Percentiles rank a stretch among this genome's conserved stretches.
phyloP scores from a whole-genome alignment of 2,113 vertebrate species.

The Catharus fuscescens region DNA sequence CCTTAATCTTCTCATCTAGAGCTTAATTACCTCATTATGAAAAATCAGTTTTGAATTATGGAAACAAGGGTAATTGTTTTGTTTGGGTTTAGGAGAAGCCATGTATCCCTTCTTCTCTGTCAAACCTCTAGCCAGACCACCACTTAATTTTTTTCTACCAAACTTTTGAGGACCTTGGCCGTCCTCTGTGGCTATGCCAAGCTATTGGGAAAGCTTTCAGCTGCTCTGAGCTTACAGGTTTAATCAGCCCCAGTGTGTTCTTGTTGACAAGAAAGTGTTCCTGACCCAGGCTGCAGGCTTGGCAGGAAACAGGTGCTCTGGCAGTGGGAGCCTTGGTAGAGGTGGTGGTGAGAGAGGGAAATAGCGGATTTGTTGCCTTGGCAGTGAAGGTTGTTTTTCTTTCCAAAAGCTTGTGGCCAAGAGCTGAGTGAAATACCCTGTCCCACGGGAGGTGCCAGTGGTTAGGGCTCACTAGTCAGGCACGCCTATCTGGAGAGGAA shows the following conservation, averaged over 20 bases:
- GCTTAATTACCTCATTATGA: neutral
- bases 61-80: neutral
- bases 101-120: neutral
- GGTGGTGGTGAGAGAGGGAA: neutral
- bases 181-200: neutral
- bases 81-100: neutral
- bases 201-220: neutral
- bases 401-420: neutral
- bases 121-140: neutral
- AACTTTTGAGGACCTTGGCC: neutral
- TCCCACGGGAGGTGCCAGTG: neutral
- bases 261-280: neutral
- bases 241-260: neutral
- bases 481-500: neutral
- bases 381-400: neutral
- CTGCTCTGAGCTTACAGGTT: neutral
- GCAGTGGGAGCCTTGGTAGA: neutral
- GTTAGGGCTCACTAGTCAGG: neutral
- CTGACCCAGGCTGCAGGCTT: neutral
- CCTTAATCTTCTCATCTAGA: neutral
- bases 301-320: neutral
- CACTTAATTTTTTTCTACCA: neutral
- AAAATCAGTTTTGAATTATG: neutral
- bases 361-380: neutral
- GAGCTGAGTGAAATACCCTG: neutral